Evolutionary conservation across 2,888 invertebrate species (phyloP), one percentile per base, ranked within the genome.

Genomic region (Lapara coniferarum): DNA sequence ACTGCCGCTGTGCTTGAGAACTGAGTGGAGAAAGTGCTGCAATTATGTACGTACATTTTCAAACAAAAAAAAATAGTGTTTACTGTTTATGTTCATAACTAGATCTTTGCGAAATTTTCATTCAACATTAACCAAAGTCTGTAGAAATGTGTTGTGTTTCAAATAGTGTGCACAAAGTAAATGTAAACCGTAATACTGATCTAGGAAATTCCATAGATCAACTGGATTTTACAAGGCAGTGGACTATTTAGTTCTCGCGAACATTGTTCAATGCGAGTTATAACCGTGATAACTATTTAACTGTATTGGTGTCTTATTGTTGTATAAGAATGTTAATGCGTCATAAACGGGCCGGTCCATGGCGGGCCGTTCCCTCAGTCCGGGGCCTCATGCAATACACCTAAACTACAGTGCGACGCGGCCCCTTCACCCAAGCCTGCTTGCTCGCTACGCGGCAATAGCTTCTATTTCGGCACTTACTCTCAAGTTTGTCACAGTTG

Each of bases 401-500:
- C 91, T 89, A 88, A 77, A 81, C 91, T 92, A 92, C 92, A 87
- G 93, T 91, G 92, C 92, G 88, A 88, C 92, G 90, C 90, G 91
- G 89, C 91, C 91, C 91, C 87, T 89, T 90, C 91, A 92, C 93
- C 93, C 89, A 93, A 93, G 93, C 93, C 88, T 84, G 84, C 82
- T 90, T 92, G 91, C 87, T 90, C 85, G 90, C 91, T 90, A 91
- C 87, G 84, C 90, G 90, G 89, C 89, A 89, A 88, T 90, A 92
- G 88, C 88, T 87, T 88, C 85, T 85, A 82, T 86, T 85, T 89
- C 91, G 89, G 86, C 95, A 97, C 98, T 98, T 97, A 98, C 98
- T 98, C 96, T 98, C 98, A 94, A 98, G 96, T 95, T 96, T 97
- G 95, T 98, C 97, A 96, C 98, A 98, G 96, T 97, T 98, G 95